phyloP scores from a whole-genome alignment of 2,113 vertebrate genomes.

The Butorides virescens region DNA sequence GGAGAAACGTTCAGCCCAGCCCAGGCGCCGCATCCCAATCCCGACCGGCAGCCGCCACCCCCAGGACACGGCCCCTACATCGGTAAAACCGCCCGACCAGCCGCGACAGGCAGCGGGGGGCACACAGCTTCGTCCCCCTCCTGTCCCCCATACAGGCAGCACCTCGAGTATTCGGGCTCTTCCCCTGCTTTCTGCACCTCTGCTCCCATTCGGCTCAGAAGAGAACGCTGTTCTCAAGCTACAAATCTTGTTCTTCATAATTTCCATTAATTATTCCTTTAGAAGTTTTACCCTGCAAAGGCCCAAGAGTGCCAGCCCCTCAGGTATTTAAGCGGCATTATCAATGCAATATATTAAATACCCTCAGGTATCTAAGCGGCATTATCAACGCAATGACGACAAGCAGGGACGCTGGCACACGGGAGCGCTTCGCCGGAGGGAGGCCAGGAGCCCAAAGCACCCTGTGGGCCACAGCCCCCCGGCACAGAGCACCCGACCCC shows the following conservation, averaged over 20 bases:
- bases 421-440: background rate
- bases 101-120: background rate
- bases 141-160: background rate
- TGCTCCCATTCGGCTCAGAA: background rate
- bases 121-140: background rate
- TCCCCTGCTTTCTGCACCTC: background rate
- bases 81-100: fast-evolving
- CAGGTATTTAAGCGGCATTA: background rate
- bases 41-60: fast-evolving
- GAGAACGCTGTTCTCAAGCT: background rate
- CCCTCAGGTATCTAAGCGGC: background rate
- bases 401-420: background rate
- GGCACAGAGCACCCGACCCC: background rate
- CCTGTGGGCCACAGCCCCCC: background rate
- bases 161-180: fast-evolving
- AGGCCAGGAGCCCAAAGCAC: background rate
- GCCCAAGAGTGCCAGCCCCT: background rate
- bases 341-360: too few species aligned
- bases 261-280: background rate
- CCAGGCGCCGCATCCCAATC: background rate
- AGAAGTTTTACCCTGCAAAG: background rate
- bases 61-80: background rate
- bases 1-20: background rate
- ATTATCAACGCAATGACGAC: background rate
- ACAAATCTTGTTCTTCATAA: background rate